Evolutionary conservation across 2,888 invertebrate genomes (phyloP), one percentile per base, ranked within the genome.

Genomic region (Agrochola litura): DNA sequence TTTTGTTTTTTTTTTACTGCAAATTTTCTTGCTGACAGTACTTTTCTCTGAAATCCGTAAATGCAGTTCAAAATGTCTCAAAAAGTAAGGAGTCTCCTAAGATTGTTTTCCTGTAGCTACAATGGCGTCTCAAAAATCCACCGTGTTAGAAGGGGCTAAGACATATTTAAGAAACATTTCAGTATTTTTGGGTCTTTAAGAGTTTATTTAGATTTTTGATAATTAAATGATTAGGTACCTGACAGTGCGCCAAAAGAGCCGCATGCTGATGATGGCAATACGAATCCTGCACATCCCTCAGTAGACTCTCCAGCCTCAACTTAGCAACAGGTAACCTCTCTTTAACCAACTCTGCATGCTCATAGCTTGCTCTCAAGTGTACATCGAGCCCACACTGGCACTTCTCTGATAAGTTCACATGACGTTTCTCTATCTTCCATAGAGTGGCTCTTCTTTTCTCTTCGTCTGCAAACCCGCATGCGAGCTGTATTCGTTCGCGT

Each of bases 231-330:
- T 19, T 68, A n/a, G n/a, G n/a, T n/a, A 68, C 68, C 94, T 96
- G 95, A 89, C 91, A 95, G 89, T 95, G 92, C 5, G 96, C 92
- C 81, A 95, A 88, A 54, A 96, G 77, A 0, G 95, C 95, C 0
- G 92, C 90, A 85, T 96, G 95, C 78, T 95, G 95, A 81, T 96
- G 92, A 86, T 95, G 95, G 70, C 96, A 96, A 81, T 95, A 96
- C 0, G 95, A 94, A 41, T 96, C 95, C 86, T 95, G 94, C 0
- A 95, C 91, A 76, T 96, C 95, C 54, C 91, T 90, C 64, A 95
- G 79, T 16, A 96, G 80, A 0, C 90, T 89, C 74, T 96, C 94
- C n/a, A 96, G 81, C 65, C 90, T 90, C 89, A 96, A 84, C 71
- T 92, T 92, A 0, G 95, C 95, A 0, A 92, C 89, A 0, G 96